phyloP scores from a whole-genome alignment of 2,113 vertebrate genomes.

The Nipponia nippon region DNA sequence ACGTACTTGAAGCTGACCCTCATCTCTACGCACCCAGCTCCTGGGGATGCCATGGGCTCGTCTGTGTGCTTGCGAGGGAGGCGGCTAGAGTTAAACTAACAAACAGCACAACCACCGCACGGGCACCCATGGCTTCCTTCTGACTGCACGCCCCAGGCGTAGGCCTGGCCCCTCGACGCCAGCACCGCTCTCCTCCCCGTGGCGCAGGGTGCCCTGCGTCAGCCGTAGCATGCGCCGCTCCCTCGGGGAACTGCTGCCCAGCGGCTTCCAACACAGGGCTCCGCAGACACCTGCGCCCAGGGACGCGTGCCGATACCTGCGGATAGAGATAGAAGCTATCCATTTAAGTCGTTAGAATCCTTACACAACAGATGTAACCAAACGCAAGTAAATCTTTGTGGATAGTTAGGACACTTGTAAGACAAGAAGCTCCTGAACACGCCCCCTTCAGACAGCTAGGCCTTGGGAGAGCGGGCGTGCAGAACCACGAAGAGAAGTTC shows the following conservation, averaged over 20 bases:
- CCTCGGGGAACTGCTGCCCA: not conserved
- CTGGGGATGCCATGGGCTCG: fast-evolving
- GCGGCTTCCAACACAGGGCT: not conserved
- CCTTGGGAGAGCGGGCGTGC: too few relatives aligned
- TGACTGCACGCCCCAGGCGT: not conserved
- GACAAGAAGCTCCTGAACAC: too few relatives aligned
- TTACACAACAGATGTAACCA: too few relatives aligned
- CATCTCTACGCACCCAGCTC: too few relatives aligned
- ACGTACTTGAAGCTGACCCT: not conserved
- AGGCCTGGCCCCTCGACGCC: not conserved
- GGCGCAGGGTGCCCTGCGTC: too few relatives aligned
- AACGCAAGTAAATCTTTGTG: too few relatives aligned
- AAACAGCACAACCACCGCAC: not conserved
- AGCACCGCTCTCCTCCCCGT: not conserved
- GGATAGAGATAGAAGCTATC: too few relatives aligned
- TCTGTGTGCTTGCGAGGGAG: not conserved
- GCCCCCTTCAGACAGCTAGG: too few relatives aligned
- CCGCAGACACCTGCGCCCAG: not conserved
- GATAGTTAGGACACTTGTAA: too few relatives aligned
- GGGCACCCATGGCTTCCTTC: not conserved
- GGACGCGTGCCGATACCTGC: fast-evolving
- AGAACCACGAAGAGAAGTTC: too few relatives aligned
- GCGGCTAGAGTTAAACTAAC: not conserved
- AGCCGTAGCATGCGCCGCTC: too few relatives aligned
- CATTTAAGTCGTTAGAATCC: too few relatives aligned